Conservation (phyloP, 2,797 vertebrate species). For the Phataginus tetradactyla region DNA sequence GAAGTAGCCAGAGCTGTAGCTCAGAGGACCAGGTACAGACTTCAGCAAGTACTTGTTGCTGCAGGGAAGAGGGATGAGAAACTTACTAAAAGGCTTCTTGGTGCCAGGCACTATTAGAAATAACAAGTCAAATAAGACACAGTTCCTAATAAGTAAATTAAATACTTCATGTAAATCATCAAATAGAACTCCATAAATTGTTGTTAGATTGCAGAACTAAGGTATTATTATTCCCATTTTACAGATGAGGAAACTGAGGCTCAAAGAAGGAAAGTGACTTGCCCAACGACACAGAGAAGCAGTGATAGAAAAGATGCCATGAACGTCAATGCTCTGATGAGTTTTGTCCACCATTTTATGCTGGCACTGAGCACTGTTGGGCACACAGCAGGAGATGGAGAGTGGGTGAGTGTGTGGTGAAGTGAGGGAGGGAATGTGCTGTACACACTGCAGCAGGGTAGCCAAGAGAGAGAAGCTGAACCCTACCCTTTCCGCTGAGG, state of each 20-base stretch:
- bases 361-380: not conserved
- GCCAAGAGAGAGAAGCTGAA: not conserved
- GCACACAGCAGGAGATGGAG: not conserved
- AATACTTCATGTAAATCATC: not conserved
- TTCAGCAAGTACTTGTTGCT: not conserved
- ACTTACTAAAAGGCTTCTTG: not conserved
- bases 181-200: not conserved
- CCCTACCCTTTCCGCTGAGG: not conserved
- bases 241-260: not conserved
- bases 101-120: not conserved
- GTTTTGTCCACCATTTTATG: not conserved
- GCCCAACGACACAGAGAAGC: not conserved
- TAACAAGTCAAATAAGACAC: constrained; percentile 24
- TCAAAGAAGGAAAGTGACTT: not conserved
- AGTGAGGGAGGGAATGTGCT: not conserved
- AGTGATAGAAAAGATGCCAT: not conserved
- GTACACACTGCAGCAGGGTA: not conserved
- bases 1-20: not conserved
- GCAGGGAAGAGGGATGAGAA: not conserved
- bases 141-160: not conserved
- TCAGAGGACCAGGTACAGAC: not conserved
- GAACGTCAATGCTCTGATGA: not conserved
- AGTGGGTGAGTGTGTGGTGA: not conserved
- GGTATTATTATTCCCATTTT: not conserved
- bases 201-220: not conserved